These are phyloP conservation scores for Invenusta paracnida DNA, from an alignment of 2,888 invertebrate genomes.

Conservation along the genomic window DNA sequence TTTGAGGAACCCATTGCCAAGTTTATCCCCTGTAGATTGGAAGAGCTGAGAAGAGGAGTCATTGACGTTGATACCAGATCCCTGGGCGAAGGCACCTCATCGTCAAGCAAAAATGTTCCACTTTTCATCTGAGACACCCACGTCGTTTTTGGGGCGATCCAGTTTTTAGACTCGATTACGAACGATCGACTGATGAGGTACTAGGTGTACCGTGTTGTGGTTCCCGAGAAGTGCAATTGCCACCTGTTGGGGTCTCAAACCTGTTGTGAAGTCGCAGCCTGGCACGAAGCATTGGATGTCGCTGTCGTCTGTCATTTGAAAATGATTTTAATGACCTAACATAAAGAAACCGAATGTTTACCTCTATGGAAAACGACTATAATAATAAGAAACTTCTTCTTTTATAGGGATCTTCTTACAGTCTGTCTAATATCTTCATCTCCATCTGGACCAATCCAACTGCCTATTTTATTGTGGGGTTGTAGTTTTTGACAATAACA, in stretches of 20 bases:
- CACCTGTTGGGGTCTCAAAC: neutral
- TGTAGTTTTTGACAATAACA: constrained; percentile 5
- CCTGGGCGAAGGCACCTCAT: neutral
- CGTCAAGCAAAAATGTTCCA: neutral
- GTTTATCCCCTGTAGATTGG: neutral
- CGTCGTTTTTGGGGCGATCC: neutral
- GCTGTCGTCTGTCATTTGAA: no score
- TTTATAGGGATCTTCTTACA: neutral
- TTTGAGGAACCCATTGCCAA: neutral
- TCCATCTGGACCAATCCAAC: constrained; percentile 15
- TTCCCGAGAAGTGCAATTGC: neutral
- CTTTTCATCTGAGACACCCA: neutral
- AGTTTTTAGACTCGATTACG: no score
- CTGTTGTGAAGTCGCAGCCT: neutral
- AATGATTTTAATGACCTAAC: no score
- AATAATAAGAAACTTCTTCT: neutral
- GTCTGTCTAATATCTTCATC: constrained; percentile 22
- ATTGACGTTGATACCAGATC: neutral
- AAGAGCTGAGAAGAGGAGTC: constrained; percentile 25
- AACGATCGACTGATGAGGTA: no score
- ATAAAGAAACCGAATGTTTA: neutral
- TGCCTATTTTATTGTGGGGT: constrained; percentile 14
- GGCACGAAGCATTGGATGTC: no score
- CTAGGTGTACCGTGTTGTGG: no score
- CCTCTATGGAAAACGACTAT: constrained; percentile 8